Evolutionary conservation across 2,888 invertebrate species (phyloP).

Genomic region (Capitulum mitella): DNA sequence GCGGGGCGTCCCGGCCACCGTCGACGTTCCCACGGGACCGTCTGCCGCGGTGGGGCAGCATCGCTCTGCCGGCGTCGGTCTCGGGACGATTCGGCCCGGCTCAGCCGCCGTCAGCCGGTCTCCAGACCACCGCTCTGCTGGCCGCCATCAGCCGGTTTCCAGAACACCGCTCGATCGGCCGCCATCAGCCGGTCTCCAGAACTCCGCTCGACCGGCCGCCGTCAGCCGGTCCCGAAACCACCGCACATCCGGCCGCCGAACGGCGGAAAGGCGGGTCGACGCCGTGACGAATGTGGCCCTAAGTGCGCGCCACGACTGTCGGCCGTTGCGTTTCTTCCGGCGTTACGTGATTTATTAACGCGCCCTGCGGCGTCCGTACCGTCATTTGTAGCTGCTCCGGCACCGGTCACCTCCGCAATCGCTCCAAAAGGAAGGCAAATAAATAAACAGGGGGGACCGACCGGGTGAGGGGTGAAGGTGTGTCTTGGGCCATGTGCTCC

Average conservation of each 20-base stretch:
- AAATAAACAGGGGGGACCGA: neutral
- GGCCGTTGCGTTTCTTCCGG: neutral
- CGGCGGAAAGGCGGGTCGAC: too few species aligned
- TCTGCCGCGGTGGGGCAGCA: neutral
- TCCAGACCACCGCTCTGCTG: too few species aligned
- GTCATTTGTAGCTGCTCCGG: slow-evolving; percentile 3
- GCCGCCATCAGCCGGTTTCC: too few species aligned
- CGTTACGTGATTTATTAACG: neutral
- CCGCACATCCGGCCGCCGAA: too few species aligned
- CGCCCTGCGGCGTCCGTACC: neutral
- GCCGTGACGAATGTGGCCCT: too few species aligned
- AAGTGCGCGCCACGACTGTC: neutral
- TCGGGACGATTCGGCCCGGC: too few species aligned
- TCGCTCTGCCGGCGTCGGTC: too few species aligned
- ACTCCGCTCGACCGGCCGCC: too few species aligned
- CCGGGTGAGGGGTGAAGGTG: neutral
- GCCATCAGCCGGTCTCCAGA: too few species aligned
- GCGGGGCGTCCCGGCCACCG: neutral
- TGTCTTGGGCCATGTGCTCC: neutral
- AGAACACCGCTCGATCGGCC: too few species aligned
- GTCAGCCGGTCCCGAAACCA: too few species aligned
- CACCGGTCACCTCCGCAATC: neutral
- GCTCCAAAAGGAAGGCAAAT: neutral
- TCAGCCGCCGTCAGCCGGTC: too few species aligned
- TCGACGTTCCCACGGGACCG: neutral